Conservation (phyloP, 2,113 vertebrate genomes). For the Ameiurus melas region DNA sequence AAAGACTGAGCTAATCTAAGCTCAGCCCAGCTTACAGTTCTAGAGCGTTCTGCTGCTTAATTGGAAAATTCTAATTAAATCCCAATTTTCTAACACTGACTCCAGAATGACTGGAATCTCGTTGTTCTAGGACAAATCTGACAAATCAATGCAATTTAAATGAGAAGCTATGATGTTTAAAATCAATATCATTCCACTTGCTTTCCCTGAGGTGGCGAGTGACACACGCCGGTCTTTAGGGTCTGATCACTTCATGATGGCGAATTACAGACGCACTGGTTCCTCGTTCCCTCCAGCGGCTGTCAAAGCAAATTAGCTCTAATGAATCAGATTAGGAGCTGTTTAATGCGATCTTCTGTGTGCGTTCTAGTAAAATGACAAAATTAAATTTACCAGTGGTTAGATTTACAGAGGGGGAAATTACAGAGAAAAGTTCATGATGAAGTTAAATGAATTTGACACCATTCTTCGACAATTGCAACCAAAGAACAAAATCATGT, state of each 20-base stretch:
- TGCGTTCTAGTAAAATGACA: constrained; percentile 32
- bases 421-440: not conserved
- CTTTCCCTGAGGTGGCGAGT: constrained; percentile 19
- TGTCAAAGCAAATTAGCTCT: constrained; percentile 48
- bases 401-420: not conserved
- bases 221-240: constrained; percentile 24
- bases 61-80: constrained; percentile 26
- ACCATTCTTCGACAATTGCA: not conserved
- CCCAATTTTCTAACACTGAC: not conserved
- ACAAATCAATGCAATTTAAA: not conserved
- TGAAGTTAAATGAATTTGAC: not conserved
- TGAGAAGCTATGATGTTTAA: not conserved
- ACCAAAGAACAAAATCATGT: not conserved
- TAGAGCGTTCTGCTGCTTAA: constrained; percentile 11
- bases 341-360: constrained; percentile 35
- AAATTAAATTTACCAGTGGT: constrained; percentile 11
- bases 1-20: constrained; percentile 12
- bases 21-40: constrained; percentile 2
- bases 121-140: not conserved
- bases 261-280: constrained; percentile 28
- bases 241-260: constrained; percentile 34
- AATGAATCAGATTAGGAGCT: constrained; percentile 31
- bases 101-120: not conserved
- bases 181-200: not conserved
- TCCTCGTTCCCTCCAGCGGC: constrained; percentile 42